Evolutionary conservation across 2,113 vertebrate genomes (phyloP).

Genomic region (Toxotes jaculatrix): DNA sequence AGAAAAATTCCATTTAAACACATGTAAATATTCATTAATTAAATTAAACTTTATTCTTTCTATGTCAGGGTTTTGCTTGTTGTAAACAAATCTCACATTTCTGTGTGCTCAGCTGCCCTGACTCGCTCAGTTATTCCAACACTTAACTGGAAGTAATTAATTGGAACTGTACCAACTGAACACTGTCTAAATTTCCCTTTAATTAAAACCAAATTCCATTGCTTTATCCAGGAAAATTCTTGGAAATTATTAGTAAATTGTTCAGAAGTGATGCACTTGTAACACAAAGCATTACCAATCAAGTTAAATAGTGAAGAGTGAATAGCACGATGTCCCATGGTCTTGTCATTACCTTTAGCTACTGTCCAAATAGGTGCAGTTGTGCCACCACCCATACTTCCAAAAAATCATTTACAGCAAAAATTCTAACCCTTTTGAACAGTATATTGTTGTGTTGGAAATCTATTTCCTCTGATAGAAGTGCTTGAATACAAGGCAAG

Average conservation of each 20-base stretch:
- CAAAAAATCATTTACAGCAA: neutral
- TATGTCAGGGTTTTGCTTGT: no score
- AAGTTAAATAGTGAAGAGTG: no score
- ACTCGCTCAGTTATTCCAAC: neutral
- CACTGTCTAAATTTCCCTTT: neutral
- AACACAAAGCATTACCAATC: neutral
- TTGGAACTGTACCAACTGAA: neutral
- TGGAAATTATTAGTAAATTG: neutral
- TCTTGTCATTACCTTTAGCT: no score
- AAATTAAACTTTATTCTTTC: neutral
- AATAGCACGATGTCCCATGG: no score
- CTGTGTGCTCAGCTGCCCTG: neutral
- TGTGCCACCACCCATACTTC: neutral
- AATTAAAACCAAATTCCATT: neutral
- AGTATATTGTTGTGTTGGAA: neutral
- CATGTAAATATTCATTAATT: neutral
- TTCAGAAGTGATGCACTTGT: neutral
- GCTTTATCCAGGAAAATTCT: neutral
- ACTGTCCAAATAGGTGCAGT: no score
- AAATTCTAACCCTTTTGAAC: neutral
- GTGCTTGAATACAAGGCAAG: neutral
- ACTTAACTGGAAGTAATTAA: neutral
- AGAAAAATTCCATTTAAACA: neutral
- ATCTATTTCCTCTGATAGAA: slow-evolving; percentile 5
- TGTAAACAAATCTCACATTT: neutral